Conservation (phyloP, 2,797 vertebrate genomes). For the Eupleurogrammus muticus region DNA sequence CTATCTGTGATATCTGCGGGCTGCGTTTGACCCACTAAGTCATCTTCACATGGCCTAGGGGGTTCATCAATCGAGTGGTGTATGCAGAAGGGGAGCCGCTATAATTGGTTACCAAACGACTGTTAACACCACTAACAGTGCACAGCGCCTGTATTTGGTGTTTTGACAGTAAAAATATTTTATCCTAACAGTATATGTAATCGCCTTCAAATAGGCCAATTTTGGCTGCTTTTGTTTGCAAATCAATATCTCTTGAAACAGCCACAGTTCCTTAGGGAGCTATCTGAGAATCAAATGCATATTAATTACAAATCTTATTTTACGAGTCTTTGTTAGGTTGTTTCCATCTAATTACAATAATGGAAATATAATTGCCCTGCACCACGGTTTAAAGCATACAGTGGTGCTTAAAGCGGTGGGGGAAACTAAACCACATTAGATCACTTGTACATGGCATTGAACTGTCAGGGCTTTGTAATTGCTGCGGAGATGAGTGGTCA, state of each 20-base stretch:
- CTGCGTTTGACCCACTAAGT: conserved; percentile 87
- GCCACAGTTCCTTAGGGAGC: background rate
- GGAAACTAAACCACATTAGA: conserved; percentile 62
- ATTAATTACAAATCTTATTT: background rate
- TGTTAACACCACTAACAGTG: conserved; percentile 27
- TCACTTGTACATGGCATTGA: conserved; percentile 70
- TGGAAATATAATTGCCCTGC: background rate
- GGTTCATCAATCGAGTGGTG: conserved; percentile 70
- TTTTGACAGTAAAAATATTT: conserved; percentile 15
- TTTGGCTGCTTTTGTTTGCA: conserved; percentile 14
- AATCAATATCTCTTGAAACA: conserved; percentile 21
- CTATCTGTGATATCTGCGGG: conserved; percentile 76
- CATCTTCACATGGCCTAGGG: conserved; percentile 72
- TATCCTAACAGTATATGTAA: background rate
- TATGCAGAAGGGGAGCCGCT: conserved; percentile 58
- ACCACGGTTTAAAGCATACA: background rate
- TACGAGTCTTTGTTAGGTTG: conserved; percentile 4
- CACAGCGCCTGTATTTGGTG: background rate
- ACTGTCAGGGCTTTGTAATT: conserved; percentile 63
- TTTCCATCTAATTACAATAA: background rate
- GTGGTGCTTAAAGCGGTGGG: conserved; percentile 32
- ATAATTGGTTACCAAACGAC: conserved; percentile 43
- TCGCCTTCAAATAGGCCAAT: background rate
- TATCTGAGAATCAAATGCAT: background rate
- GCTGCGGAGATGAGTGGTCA: conserved; percentile 68